Percentiles rank a stretch among this genome's conserved stretches.
Conservation (phyloP, 64 coral and sea anemone species). For the Acropora tenuis region DNA sequence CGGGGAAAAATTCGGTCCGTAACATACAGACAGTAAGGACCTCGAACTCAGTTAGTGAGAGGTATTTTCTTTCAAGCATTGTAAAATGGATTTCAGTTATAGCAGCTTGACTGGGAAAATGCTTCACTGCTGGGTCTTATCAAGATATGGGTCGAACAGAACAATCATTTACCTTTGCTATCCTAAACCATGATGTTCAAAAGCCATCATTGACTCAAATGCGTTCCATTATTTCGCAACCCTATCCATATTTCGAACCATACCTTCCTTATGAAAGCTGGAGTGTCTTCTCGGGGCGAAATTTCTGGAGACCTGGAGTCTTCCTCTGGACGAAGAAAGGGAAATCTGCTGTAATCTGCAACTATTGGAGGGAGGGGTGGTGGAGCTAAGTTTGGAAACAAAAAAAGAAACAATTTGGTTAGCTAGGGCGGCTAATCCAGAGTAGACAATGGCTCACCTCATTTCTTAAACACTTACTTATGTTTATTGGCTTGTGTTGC, state of each 20-base stretch:
- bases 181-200: no score
- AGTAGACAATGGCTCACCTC: not conserved
- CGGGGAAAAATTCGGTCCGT: no score
- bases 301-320: not conserved
- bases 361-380: constrained; percentile 62
- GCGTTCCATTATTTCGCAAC: not conserved
- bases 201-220: not conserved
- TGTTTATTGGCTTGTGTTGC: constrained; percentile 37
- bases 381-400: constrained; percentile 23
- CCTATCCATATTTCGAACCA: not conserved
- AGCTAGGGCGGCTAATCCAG: no score
- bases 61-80: no score
- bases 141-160: no score
- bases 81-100: no score
- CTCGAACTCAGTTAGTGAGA: no score
- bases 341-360: not conserved
- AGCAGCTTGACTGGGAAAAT: no score
- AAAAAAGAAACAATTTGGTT: not conserved
- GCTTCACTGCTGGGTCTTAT: no score
- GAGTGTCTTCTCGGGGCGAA: constrained; percentile 22
- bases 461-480: constrained; percentile 38
- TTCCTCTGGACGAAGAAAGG: constrained; percentile 29
- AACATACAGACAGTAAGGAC: no score
- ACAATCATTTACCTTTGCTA: no score
- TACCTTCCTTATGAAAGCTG: constrained; percentile 20